Percentiles rank a stretch among this genome's conserved stretches.
These are phyloP conservation scores for Orchestia grillus DNA, from an alignment of 1,140 invertebrate species.

Conservation along the genomic window DNA sequence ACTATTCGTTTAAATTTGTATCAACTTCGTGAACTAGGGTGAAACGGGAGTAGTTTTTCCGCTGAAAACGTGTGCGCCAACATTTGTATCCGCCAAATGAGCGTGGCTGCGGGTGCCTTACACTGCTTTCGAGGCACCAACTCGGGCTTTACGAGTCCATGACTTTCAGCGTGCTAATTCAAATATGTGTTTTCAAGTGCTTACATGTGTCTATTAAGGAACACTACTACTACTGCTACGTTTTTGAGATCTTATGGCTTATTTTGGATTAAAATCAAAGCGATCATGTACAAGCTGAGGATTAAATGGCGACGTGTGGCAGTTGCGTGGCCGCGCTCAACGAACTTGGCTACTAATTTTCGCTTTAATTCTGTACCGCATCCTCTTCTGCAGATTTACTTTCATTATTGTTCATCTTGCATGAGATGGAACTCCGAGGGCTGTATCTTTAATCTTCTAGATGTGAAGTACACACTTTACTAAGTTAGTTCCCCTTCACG, in stretches of 20 bases:
- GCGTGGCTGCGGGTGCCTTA: background rate
- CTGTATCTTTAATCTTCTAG: background rate
- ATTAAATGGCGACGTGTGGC: background rate
- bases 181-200: background rate
- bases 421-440: background rate
- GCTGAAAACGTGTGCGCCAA: background rate
- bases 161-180: background rate
- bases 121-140: background rate
- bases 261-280: background rate
- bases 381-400: background rate
- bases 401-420: background rate
- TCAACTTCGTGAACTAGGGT: background rate
- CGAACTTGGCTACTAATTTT: conserved; percentile 26
- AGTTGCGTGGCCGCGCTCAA: background rate
- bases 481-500: background rate
- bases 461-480: background rate
- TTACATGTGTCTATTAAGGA: background rate
- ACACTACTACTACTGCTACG: background rate
- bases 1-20: background rate
- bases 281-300: background rate
- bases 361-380: background rate
- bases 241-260: background rate
- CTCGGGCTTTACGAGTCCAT: background rate
- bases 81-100: conserved; percentile 36
- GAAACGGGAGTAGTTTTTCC: background rate